These are phyloP conservation scores for Netelia inedita DNA, from an alignment of 2,888 invertebrate genomes.

Conservation along the genomic window DNA sequence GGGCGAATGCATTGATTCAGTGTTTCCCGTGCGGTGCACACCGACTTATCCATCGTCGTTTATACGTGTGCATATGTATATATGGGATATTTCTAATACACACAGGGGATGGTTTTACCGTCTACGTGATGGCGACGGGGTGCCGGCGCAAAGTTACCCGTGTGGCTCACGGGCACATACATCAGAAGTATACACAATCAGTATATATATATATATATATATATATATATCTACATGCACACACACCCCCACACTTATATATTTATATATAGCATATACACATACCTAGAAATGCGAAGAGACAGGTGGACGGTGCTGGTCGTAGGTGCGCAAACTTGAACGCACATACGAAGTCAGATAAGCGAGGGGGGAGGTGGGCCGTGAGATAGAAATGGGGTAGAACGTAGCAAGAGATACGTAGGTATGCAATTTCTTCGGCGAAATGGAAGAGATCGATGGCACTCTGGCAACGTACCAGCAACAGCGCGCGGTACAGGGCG, in stretches of 20 bases:
- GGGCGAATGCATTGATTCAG: constrained; percentile 70
- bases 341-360: constrained; percentile 58
- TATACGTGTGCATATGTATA: constrained; percentile 21
- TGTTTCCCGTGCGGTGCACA: constrained; percentile 64
- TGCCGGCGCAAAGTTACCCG: constrained; percentile 41
- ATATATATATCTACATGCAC: not conserved
- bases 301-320: constrained; percentile 33
- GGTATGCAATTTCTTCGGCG: constrained; percentile 71
- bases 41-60: constrained; percentile 1
- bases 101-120: constrained; percentile 51
- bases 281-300: constrained; percentile 9
- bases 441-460: constrained; percentile 76
- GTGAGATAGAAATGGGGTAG: constrained; percentile 13
- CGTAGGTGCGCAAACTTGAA: constrained; percentile 60
- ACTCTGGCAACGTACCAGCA: constrained; percentile 75
- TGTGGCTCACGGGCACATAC: not conserved
- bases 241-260: not conserved
- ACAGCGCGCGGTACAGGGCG: not conserved
- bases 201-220: not conserved
- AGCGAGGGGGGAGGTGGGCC: constrained; percentile 32
- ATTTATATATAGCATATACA: not conserved
- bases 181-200: not conserved
- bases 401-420: constrained; percentile 49
- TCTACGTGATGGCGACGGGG: constrained; percentile 25
- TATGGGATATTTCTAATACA: constrained; percentile 10